A percentile compares a stretch with the other conserved stretches of the same genome.
phyloP scores from a whole-genome alignment of 2,888 invertebrate species.

The Amphipyra berbera region DNA sequence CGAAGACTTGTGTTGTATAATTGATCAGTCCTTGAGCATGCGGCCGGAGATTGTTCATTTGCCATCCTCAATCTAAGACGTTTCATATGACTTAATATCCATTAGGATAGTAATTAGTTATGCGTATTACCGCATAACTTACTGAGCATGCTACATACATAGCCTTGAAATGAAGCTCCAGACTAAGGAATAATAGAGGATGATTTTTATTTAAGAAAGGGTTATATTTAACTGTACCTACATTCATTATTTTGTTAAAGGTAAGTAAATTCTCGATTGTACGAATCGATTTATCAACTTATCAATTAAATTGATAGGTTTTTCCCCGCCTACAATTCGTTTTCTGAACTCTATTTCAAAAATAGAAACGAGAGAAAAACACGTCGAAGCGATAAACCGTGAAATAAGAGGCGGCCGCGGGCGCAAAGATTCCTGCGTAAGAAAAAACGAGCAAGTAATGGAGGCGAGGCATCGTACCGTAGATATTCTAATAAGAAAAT shows the following conservation, averaged over 20 bases:
- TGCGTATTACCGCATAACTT: conserved; percentile 12
- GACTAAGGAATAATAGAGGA: background rate
- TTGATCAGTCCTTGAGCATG: conserved; percentile 72
- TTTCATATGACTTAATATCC: conserved; percentile 22
- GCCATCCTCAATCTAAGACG: conserved; percentile 51
- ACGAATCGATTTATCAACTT: too few relatives aligned
- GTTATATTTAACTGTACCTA: too few relatives aligned
- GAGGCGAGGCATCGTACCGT: conserved; percentile 87
- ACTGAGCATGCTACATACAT: background rate
- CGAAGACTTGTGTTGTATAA: conserved; percentile 59
- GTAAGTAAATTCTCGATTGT: too few relatives aligned
- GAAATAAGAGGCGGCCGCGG: conserved; percentile 74
- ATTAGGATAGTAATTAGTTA: conserved; percentile 8
- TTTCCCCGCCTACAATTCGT: conserved; percentile 31
- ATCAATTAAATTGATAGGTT: conserved; percentile 11
- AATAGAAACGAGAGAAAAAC: conserved; percentile 55
- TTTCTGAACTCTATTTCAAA: conserved; percentile 47
- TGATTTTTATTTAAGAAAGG: background rate
- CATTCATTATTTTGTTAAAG: too few relatives aligned
- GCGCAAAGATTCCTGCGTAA: conserved; percentile 84
- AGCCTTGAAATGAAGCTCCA: background rate
- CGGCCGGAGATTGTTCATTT: conserved; percentile 82
- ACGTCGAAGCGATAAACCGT: conserved; percentile 73
- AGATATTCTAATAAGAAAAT: conserved; percentile 90
- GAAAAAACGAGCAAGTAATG: conserved; percentile 82